These are phyloP conservation scores for Pollenia amentaria DNA, from an alignment of 2,888 invertebrate species.

Conservation along the genomic window DNA sequence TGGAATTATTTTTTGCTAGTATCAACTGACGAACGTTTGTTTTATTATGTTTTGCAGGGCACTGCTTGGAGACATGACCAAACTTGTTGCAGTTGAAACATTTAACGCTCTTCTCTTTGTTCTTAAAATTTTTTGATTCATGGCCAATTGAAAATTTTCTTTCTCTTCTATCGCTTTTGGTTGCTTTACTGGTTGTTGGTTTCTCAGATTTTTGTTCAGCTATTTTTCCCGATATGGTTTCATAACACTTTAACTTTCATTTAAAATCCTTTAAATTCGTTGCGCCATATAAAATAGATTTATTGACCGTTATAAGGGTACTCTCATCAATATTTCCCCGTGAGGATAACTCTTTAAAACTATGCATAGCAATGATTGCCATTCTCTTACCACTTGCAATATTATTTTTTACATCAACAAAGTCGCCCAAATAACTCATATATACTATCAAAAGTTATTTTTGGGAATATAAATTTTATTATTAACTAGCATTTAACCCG, in stretches of 20 bases:
- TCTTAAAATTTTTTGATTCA: conserved; percentile 46
- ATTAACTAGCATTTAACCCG: too few species aligned
- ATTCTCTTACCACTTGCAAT: too few species aligned
- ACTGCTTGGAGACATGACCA: conserved; percentile 56
- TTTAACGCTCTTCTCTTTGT: conserved; percentile 57
- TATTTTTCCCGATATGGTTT: conserved; percentile 17
- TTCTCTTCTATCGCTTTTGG: not conserved
- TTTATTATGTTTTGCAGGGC: conserved; percentile 4
- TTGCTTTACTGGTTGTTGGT: too few species aligned
- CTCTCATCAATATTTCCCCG: conserved; percentile 79
- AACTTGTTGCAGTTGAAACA: conserved; percentile 64
- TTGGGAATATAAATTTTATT: too few species aligned
- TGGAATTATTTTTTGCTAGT: too few species aligned
- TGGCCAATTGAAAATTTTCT: conserved; percentile 68
- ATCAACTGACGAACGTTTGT: conserved; percentile 10
- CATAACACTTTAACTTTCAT: conserved; percentile 64
- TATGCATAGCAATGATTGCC: conserved; percentile 25
- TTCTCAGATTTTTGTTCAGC: conserved; percentile 6
- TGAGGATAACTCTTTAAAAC: conserved; percentile 81
- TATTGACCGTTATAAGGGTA: conserved; percentile 74
- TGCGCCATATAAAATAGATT: conserved; percentile 66
- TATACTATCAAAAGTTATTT: too few species aligned
- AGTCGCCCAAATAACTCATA: too few species aligned
- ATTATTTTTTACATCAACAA: too few species aligned
- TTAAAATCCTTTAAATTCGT: too few species aligned